These are phyloP conservation scores for Brotogeris chrysoptera DNA, from an alignment of 2,797 vertebrate species.

Conservation along the genomic window DNA sequence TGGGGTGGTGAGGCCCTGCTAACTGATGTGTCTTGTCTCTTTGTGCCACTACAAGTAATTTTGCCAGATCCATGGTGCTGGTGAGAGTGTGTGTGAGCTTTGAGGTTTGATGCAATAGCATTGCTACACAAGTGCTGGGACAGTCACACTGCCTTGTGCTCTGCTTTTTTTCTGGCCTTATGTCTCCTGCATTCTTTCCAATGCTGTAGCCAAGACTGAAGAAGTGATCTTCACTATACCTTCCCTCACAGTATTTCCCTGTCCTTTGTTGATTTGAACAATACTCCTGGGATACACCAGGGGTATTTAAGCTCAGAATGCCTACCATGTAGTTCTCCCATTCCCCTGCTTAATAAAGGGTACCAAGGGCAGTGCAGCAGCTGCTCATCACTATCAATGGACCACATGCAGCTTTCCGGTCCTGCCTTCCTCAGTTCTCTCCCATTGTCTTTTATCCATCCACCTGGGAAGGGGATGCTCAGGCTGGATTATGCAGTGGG, in stretches of 20 bases:
- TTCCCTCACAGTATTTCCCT: background rate
- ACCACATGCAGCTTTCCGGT: background rate
- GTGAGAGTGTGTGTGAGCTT: background rate
- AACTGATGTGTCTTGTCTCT: background rate
- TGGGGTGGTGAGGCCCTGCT: background rate
- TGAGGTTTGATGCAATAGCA: background rate
- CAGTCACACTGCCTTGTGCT: background rate
- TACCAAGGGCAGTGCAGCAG: background rate
- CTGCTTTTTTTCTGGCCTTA: background rate
- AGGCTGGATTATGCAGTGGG: background rate
- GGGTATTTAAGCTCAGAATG: background rate
- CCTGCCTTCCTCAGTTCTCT: background rate
- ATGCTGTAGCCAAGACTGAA: background rate
- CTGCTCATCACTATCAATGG: fast-evolving
- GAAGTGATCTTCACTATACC: background rate
- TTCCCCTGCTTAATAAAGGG: background rate
- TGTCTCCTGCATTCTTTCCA: background rate
- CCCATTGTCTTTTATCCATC: background rate
- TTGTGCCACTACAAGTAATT: background rate
- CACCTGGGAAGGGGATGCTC: background rate
- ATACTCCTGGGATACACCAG: background rate
- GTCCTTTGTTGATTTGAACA: background rate
- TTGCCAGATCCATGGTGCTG: background rate
- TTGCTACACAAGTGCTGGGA: background rate
- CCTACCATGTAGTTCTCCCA: background rate